A percentile compares a stretch with the other conserved stretches of the same genome.
phyloP scores from a whole-genome alignment of 2,113 vertebrate genomes.

The Osmerus eperlanus region DNA sequence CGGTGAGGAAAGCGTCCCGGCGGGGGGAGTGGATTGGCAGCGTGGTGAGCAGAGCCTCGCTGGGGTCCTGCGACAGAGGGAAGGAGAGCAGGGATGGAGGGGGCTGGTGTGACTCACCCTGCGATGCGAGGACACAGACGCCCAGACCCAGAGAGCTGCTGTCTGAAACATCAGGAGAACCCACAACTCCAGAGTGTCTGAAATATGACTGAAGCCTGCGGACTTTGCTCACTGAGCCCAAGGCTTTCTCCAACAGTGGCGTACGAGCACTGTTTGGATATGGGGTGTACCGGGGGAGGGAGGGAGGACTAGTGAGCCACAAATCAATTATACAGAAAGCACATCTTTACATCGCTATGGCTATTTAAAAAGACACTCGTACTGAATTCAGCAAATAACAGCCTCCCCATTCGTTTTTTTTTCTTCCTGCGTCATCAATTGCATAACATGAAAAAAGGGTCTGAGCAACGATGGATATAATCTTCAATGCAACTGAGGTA shows the following conservation, averaged over 20 bases:
- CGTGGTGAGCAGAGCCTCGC: no score
- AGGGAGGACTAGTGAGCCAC: no score
- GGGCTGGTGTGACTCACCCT: neutral
- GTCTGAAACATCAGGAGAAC: neutral
- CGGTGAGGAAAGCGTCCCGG: no score
- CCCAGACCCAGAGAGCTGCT: neutral
- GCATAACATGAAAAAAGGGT: conserved; percentile 31
- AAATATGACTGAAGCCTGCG: conserved; percentile 16
- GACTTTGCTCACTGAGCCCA: conserved; percentile 26
- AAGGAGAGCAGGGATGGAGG: neutral
- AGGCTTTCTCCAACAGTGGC: conserved; percentile 7
- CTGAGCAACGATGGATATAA: conserved; percentile 31
- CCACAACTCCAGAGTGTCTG: neutral
- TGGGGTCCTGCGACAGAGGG: no score
- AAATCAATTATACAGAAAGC: no score
- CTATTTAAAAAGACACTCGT: no score
- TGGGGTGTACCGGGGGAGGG: no score
- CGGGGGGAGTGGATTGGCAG: no score
- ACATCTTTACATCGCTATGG: no score
- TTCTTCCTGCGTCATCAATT: no score
- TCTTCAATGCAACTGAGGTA: conserved; percentile 47
- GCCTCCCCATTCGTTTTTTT: no score
- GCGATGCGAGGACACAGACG: conserved; percentile 1
- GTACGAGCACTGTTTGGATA: neutral
- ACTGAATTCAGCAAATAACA: no score